Percentiles rank a stretch among this genome's conserved stretches.
Evolutionary conservation across 2,797 vertebrate species (phyloP).

Genomic region (Valencia hispanica): DNA sequence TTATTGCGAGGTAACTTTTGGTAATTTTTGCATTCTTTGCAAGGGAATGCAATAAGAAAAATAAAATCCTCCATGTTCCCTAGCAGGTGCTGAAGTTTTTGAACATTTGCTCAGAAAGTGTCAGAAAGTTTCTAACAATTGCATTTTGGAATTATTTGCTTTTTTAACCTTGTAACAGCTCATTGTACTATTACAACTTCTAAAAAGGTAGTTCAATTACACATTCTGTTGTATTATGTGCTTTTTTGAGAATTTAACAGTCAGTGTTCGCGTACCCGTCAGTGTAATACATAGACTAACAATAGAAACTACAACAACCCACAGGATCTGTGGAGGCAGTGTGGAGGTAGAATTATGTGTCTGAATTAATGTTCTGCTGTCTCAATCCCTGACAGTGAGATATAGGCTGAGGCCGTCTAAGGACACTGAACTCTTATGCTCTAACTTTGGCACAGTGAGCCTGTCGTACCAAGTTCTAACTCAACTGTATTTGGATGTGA

Average conservation of each 20-base stretch:
- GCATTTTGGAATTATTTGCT: background rate
- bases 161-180: background rate
- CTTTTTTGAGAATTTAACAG: constrained; percentile 3
- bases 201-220: background rate
- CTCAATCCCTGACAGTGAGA: constrained; percentile 20
- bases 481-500: constrained; percentile 2
- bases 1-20: too few relatives aligned
- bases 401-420: constrained; percentile 14
- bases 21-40: too few relatives aligned
- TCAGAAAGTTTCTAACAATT: background rate
- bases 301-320: background rate
- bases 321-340: background rate
- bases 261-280: background rate
- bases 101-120: background rate
- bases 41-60: too few relatives aligned
- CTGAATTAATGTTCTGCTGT: constrained; percentile 26
- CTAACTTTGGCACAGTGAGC: constrained; percentile 33
- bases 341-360: constrained; percentile 40
- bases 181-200: background rate
- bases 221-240: background rate
- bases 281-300: background rate
- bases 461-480: constrained; percentile 25
- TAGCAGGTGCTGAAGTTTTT: too few relatives aligned
- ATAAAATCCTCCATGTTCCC: too few relatives aligned
- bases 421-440: constrained; percentile 39